These are phyloP conservation scores for Mesorhabditis spiculigera DNA, from an alignment of 2,888 invertebrate species.

Conservation along the genomic window DNA sequence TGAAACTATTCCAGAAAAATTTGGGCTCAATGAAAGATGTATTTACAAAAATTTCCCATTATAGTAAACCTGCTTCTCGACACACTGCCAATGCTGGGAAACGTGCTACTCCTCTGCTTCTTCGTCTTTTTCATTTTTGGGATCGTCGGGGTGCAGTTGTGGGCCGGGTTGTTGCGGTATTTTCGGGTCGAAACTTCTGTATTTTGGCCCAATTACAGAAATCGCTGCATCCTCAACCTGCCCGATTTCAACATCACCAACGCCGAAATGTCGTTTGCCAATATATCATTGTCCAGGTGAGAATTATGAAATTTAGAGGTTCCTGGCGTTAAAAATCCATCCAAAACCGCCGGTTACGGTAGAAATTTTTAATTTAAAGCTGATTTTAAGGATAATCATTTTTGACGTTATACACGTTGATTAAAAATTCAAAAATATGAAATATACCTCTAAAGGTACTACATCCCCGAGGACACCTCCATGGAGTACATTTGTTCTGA, in stretches of 20 bases:
- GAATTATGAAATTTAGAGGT: no score
- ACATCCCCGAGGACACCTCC: constrained; percentile 59
- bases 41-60: no score
- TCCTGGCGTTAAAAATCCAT: no score
- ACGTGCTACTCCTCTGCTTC: constrained; percentile 91
- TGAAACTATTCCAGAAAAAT: no score
- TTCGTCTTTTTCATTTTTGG: constrained; percentile 99
- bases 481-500: constrained; percentile 95
- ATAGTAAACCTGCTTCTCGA: constrained; percentile 97
- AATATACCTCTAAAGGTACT: no score
- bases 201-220: constrained; percentile 31
- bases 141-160: constrained; percentile 97
- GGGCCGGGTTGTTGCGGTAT: constrained; percentile 98
- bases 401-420: no score
- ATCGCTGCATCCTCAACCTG: constrained; percentile 55
- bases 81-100: constrained; percentile 97
- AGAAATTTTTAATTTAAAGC: no score
- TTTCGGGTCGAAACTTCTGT: no score
- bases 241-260: constrained; percentile 38
- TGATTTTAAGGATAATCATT: no score
- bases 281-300: constrained; percentile 52
- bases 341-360: no score
- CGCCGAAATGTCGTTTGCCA: constrained; percentile 35
- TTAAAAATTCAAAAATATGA: no score
- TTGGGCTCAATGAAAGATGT: no score